Base-by-base conservation (phyloP, 2,797 vertebrate genomes). In the Arrhamphus sclerolepis region DNA sequence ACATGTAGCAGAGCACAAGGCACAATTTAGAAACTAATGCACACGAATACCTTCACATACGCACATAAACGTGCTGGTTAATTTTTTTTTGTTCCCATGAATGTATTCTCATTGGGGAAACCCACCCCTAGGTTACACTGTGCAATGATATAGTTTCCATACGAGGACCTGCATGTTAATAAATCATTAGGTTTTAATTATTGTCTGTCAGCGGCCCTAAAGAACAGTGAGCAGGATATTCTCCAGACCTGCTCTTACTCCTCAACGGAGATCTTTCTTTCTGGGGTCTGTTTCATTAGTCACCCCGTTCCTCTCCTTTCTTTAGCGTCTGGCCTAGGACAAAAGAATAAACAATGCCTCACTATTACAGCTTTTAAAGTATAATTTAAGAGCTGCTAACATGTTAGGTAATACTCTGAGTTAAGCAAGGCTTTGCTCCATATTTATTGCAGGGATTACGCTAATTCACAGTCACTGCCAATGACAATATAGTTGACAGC, bases 101-200 rank as follows among this genome's bases (percentile, higher is more conserved):
- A 85, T 87, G 81, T 87, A 92, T 91, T 91, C 90, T 84, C 82
- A 80, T 64, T 54, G n/a, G 24, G 72, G 66, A 78, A 66, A 77
- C 75, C 29, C 66, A 40, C 60, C 40, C n/a, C 60, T 55, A 52
- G 31, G 55, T 52, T 55, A 70, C 51, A 41, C 65, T 81, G 53
- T 39, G 71, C 81, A 85, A 84, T 87, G 87, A 88, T 90, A 81
- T 85, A 79, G 81, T 91, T 92, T 92, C 92, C 89, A 89, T 86
- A 74, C 52, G 28, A 76, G 80, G 81, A 87, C 72, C 75, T 75
- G 66, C 76, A 75, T 55, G 75, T 87, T 87, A 90, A 92, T 92
- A 93, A 93, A 94, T 93, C 92, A 91, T 88, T 91, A 83, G 77
- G 68, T 89, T 87, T 91, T 92, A 92, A 93, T 94, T 93, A 91